These are phyloP conservation scores for Drosophila arawakana DNA, from an alignment of 1,140 invertebrate species.

Conservation along the genomic window DNA sequence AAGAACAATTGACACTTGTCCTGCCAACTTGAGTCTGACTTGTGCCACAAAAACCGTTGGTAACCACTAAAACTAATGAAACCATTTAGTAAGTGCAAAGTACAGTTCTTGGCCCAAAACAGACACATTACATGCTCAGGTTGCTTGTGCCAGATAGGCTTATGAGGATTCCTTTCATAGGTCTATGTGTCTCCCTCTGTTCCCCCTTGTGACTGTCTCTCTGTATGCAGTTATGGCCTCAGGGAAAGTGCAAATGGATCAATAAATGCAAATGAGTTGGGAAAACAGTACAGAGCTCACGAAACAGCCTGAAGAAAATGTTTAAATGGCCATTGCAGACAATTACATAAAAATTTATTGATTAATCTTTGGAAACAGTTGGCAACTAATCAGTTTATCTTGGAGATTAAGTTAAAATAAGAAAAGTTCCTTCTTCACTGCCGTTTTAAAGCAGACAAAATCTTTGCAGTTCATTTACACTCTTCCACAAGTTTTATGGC, in stretches of 20 bases:
- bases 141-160: conserved; percentile 25
- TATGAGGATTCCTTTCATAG: conserved; percentile 40
- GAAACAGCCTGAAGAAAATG: conserved; percentile 16
- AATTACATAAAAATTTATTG: background rate
- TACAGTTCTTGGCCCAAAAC: conserved; percentile 32
- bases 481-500: no score
- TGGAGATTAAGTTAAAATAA: no score
- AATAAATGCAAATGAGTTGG: conserved; percentile 68
- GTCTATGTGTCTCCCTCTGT: background rate
- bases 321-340: conserved; percentile 12
- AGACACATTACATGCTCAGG: conserved; percentile 3
- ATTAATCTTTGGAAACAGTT: background rate
- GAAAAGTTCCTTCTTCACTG: no score
- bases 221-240: conserved; percentile 10
- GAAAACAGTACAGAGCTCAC: background rate
- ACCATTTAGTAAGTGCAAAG: conserved; percentile 72
- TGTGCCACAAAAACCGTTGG: conserved; percentile 13
- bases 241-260: conserved; percentile 57
- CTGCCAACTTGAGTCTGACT: conserved; percentile 53
- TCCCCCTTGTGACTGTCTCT: background rate
- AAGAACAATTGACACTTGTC: conserved; percentile 74
- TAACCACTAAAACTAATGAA: conserved; percentile 81
- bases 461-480: no score
- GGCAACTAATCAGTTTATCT: no score
- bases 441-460: no score